Percentiles rank a stretch among this genome's conserved stretches.
Conservation (phyloP, 1,140 invertebrate species). For the Venustaconcha ellipsiformis region DNA sequence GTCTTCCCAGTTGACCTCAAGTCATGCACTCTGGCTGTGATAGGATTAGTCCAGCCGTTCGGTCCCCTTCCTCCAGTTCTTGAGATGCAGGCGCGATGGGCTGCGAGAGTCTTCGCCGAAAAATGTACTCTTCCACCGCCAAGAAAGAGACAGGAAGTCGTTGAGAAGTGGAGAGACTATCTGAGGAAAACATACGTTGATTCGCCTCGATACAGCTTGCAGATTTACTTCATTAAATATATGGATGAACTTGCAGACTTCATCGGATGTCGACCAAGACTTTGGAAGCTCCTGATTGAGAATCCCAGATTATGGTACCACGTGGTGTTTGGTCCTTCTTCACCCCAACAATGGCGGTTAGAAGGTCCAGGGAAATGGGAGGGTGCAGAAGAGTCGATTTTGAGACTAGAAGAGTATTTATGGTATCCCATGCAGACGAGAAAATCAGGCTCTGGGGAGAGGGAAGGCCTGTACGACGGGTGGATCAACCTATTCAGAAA, state of each 20-base stretch:
- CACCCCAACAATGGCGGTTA: constrained; percentile 70
- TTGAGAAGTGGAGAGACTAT: constrained; percentile 27
- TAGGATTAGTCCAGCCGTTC: constrained; percentile 72
- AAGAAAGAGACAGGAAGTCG: constrained; percentile 6
- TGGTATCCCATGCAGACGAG: constrained; percentile 40
- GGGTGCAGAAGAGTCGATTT: constrained; percentile 66
- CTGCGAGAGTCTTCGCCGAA: constrained; percentile 38
- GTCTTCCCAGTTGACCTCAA: constrained; percentile 67
- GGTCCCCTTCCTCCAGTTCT: constrained; percentile 71
- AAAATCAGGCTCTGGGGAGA: constrained; percentile 29
- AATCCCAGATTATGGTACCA: constrained; percentile 32
- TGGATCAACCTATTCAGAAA: constrained; percentile 38
- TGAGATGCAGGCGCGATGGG: constrained; percentile 71
- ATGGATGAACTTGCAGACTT: constrained; percentile 34
- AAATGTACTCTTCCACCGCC: constrained; percentile 23
- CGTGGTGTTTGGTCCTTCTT: constrained; percentile 62
- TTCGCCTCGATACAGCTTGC: constrained; percentile 34
- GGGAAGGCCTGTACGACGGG: constrained; percentile 42
- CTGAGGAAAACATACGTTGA: constrained; percentile 34
- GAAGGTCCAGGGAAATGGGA: constrained; percentile 67
- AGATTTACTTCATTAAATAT: constrained; percentile 42
- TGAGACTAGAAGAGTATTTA: constrained; percentile 32
- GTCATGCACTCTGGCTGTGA: constrained; percentile 67
- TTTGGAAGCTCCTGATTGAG: constrained; percentile 36
- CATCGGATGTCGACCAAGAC: constrained; percentile 36